A percentile compares a stretch with the other conserved stretches of the same genome.
phyloP scores from a whole-genome alignment of 2,113 vertebrate species.

The Spermophilus dauricus region DNA sequence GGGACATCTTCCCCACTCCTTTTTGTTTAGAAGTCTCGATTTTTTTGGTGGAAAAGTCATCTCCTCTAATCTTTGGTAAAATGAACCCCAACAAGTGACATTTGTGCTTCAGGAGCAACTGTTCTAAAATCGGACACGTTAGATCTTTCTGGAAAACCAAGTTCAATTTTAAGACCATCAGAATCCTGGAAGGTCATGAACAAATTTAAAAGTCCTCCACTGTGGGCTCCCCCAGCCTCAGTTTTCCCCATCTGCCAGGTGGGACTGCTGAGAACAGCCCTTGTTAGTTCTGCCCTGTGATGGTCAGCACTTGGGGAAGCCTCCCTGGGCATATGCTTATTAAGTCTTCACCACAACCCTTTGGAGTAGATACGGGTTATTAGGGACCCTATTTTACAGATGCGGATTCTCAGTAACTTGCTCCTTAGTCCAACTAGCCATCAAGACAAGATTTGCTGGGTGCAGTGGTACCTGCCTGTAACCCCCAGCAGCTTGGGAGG shows the following conservation, averaged over 20 bases:
- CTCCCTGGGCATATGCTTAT: not conserved
- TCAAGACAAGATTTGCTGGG: not conserved
- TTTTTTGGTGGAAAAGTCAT: not conserved
- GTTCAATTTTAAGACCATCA: not conserved
- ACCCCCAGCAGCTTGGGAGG: no score
- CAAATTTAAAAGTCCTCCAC: not conserved
- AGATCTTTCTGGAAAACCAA: constrained; percentile 46
- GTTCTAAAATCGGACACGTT: not conserved
- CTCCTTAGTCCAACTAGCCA: not conserved
- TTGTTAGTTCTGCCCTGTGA: not conserved
- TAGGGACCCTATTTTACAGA: not conserved
- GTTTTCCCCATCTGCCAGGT: constrained; percentile 37
- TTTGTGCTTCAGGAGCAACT: not conserved
- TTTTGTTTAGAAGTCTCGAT: not conserved
- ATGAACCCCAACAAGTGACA: not conserved
- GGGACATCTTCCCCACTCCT: not conserved
- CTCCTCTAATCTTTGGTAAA: not conserved
- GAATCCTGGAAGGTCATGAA: not conserved
- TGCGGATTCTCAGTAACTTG: not conserved
- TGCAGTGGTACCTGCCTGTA: no score
- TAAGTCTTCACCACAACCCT: not conserved
- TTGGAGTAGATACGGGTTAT: not conserved
- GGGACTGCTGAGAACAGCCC: not conserved
- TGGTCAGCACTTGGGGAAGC: rapidly evolving
- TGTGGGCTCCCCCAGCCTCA: not conserved